phyloP scores from a whole-genome alignment of 2,888 invertebrate genomes.

The Lochmaea crataegi region DNA sequence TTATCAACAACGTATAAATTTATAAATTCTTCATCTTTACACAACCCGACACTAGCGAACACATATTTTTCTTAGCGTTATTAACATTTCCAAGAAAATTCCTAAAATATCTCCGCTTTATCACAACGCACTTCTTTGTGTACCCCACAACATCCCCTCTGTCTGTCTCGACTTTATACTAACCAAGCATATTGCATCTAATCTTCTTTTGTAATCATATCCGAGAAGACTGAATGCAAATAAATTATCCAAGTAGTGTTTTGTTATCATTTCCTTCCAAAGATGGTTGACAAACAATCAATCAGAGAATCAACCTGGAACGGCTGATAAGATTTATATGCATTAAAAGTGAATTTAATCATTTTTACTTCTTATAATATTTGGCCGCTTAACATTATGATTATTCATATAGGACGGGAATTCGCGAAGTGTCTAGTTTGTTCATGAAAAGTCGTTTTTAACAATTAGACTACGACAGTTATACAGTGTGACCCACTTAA shows the following conservation, averaged over 20 bases:
- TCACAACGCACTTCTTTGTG: not conserved
- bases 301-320: slow-evolving; percentile 3
- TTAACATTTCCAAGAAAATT: not conserved
- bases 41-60: not conserved
- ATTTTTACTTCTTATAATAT: not conserved
- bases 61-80: not conserved
- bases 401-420: no score
- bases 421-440: no score
- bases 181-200: slow-evolving; percentile 7
- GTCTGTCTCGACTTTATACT: not conserved
- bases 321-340: slow-evolving; percentile 4
- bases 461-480: no score
- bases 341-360: not conserved
- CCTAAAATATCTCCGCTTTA: not conserved
- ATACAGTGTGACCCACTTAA: no score
- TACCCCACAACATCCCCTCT: not conserved
- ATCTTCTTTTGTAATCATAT: slow-evolving; percentile 10
- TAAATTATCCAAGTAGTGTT: not conserved
- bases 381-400: no score
- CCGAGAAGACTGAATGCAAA: slow-evolving; percentile 8
- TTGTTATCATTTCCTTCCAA: slow-evolving; percentile 12
- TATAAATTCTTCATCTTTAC: not conserved
- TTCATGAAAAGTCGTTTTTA: no score
- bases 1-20: not conserved
- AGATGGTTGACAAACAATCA: slow-evolving; percentile 5